Evolutionary conservation across 2,797 vertebrate species (phyloP), one percentile per base, ranked within the genome.

Genomic region (Peromyscus nudipes): DNA sequence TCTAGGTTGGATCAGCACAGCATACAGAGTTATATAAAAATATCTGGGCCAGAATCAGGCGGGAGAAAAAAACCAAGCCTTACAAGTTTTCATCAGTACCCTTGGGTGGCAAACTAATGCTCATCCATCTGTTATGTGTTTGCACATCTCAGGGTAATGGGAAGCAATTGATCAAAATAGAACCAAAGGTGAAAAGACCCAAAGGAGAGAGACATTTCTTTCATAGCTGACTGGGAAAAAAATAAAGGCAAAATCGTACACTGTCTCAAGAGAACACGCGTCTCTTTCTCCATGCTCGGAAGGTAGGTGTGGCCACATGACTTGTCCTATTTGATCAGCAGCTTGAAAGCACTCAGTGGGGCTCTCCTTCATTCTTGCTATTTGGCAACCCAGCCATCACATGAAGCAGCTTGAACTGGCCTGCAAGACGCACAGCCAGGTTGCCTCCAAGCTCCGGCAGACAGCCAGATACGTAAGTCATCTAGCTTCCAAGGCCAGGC

Each of bases 61-160:
- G 69, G 67, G 57, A 94, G 46, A 92, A 81, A 73, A 82, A 34
- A 85, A 81, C 46, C 29, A 85, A 21, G 31, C n/a, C 55, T 82
- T 76, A 69, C 14, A 86, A 62, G 27, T 89, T 76, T 80, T 90
- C 43, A 65, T 71, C 1, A 52, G 77, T 6, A 92, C 29, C 23
- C 9, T 86, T 79, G 16, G 9, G 64, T 67, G 89, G 64, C 52
- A 84, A 65, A 90, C 52, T 37, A 96, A 88, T 31, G 13, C 69
- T 64, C 31, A 37, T 81, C 67, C 29, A 49, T 71, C 49, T 77
- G 67, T 60, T 31, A 43, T 17, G 8, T 91, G 40, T 65, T 77
- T 84, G 82, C 0, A 12, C 25, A 92, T 91, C 89, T 95, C 57
- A 86, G 86, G 92, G 60, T 91, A 71, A 93, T 40, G 46, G 6